phyloP scores from a whole-genome alignment of 2,113 vertebrate species.

The Zootoca vivipara region DNA sequence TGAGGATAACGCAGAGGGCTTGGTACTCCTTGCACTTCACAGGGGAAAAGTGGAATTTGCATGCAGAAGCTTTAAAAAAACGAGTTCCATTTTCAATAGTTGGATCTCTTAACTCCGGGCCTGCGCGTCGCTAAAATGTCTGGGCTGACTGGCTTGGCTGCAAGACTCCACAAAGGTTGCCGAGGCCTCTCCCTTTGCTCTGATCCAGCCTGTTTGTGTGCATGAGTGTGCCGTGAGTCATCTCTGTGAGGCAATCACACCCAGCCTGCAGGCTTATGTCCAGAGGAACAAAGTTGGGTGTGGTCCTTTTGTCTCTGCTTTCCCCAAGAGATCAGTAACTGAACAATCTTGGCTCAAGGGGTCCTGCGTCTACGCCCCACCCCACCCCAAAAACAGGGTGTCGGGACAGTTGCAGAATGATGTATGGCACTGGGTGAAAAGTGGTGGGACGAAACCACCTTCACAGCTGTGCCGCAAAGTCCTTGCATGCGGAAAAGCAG shows the following conservation, averaged over 20 bases:
- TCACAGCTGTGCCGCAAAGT: background rate
- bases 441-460: no score
- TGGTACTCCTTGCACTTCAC: background rate
- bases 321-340: background rate
- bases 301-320: background rate
- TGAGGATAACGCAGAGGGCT: no score
- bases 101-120: background rate
- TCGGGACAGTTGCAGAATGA: background rate
- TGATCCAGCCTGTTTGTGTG: background rate
- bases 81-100: background rate
- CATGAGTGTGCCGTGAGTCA: conserved; percentile 16
- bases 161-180: background rate
- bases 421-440: background rate
- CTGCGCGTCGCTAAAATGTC: background rate
- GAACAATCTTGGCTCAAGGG: background rate
- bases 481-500: background rate
- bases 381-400: background rate
- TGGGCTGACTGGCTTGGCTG: background rate
- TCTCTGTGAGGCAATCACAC: background rate
- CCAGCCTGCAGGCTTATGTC: background rate
- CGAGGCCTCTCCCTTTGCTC: background rate
- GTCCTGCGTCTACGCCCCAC: background rate
- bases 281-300: conserved; percentile 19
- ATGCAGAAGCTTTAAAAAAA: background rate
- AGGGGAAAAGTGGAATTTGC: no score